phyloP scores from a whole-genome alignment of 2,797 vertebrate species.

The Cyprinodon diabolis region DNA sequence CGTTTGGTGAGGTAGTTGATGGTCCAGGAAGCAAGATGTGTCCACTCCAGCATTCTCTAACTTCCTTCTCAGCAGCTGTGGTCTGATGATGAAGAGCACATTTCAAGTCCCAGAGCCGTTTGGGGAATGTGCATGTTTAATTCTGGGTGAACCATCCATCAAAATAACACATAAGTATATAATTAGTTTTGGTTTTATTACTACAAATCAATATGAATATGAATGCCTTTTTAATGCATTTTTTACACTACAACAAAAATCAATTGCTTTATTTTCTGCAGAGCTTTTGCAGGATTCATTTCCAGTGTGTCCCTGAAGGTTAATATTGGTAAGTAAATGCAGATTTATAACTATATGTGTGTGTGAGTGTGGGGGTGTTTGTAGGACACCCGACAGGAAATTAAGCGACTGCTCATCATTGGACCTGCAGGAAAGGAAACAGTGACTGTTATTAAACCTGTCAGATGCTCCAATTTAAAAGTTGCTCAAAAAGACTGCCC shows the following conservation, averaged over 20 bases:
- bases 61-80: no score
- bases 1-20: no score
- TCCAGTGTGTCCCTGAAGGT: slow-evolving; percentile 1
- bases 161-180: no score
- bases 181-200: no score
- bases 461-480: slow-evolving; percentile 40
- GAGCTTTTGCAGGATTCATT: slow-evolving; percentile 15
- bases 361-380: slow-evolving; percentile 22
- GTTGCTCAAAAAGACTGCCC: slow-evolving; percentile 21
- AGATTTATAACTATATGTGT: no score
- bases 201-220: neutral
- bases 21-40: no score
- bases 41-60: no score
- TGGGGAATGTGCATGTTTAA: no score
- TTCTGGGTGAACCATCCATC: no score
- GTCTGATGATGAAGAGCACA: no score
- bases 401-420: slow-evolving; percentile 61
- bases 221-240: slow-evolving; percentile 3
- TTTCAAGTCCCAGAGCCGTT: no score
- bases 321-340: neutral
- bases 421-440: slow-evolving; percentile 43
- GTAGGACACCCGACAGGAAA: slow-evolving; percentile 61
- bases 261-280: slow-evolving; percentile 19
- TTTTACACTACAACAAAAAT: neutral
- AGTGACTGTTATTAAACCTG: slow-evolving; percentile 59